Conservation (phyloP, 2,113 vertebrate genomes). For the Morone chrysops region DNA sequence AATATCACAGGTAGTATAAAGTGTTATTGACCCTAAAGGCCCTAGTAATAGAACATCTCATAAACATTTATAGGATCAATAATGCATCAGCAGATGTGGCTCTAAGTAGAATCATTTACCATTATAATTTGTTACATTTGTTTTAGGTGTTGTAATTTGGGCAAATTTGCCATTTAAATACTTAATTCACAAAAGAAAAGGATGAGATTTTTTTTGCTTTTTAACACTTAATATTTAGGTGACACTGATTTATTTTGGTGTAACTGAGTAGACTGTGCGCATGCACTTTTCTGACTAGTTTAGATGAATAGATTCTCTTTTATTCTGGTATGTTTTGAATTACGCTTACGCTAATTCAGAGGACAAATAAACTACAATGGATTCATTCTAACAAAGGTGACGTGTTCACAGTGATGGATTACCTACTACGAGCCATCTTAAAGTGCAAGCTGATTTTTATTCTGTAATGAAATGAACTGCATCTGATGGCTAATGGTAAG, state of each 20-base stretch:
- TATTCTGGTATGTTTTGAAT: neutral
- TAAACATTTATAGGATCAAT: constrained; percentile 43
- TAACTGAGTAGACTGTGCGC: neutral
- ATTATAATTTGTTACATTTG: neutral
- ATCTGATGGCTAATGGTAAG: constrained; percentile 48
- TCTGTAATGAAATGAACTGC: constrained; percentile 60
- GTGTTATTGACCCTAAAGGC: constrained; percentile 16
- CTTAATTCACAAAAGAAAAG: too few relatives aligned
- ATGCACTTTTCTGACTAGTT: neutral
- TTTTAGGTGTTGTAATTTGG: neutral
- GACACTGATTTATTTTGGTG: neutral
- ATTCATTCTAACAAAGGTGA: neutral
- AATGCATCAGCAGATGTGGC: constrained; percentile 25
- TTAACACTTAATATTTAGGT: neutral
- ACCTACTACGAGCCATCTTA: neutral
- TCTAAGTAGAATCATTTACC: neutral
- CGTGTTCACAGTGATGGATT: constrained; percentile 41
- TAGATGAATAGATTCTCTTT: neutral
- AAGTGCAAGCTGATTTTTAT: constrained; percentile 29
- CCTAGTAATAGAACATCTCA: constrained; percentile 22
- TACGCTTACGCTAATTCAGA: neutral
- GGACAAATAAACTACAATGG: too few relatives aligned
- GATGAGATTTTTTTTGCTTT: neutral
- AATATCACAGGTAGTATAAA: constrained; percentile 2
- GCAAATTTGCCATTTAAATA: neutral